Percentiles rank a stretch among this genome's conserved stretches.
Evolutionary conservation across 1,140 invertebrate species (phyloP).

Genomic region (Pogonomyrmex californicus): DNA sequence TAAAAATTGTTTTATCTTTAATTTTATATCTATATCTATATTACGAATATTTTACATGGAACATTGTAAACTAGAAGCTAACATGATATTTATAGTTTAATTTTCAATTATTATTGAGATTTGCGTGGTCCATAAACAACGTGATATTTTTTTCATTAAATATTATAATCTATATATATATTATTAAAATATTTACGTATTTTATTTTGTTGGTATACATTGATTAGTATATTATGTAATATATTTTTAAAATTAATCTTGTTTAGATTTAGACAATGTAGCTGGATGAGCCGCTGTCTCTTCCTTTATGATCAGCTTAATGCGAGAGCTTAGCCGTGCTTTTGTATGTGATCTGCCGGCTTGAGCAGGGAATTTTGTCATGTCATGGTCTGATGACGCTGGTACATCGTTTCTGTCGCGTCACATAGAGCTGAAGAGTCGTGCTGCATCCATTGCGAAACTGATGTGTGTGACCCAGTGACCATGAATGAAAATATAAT

Average conservation of each 20-base stretch:
- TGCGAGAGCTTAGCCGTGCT: conserved; percentile 51
- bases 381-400: conserved; percentile 59
- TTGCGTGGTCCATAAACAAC: neutral
- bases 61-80: conserved; percentile 20
- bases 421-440: conserved; percentile 46
- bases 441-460: conserved; percentile 44
- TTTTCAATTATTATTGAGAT: neutral
- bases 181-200: neutral
- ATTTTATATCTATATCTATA: conserved; percentile 24
- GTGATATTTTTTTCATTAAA: neutral
- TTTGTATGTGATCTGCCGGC: conserved; percentile 48
- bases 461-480: conserved; percentile 61
- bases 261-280: conserved; percentile 48
- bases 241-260: conserved; percentile 50
- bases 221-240: conserved; percentile 39
- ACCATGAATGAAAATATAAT: conserved; percentile 32
- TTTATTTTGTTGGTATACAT: neutral
- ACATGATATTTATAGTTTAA: conserved; percentile 36
- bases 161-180: neutral
- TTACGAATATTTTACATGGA: neutral
- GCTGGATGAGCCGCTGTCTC: neutral
- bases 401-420: conserved; percentile 56
- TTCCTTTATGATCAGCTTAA: conserved; percentile 43
- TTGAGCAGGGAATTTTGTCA: conserved; percentile 50
- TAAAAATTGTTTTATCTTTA: conserved; percentile 42